These are phyloP conservation scores for Psittacula cyanocephala DNA, from an alignment of 2,113 vertebrate genomes.

Conservation along the genomic window DNA sequence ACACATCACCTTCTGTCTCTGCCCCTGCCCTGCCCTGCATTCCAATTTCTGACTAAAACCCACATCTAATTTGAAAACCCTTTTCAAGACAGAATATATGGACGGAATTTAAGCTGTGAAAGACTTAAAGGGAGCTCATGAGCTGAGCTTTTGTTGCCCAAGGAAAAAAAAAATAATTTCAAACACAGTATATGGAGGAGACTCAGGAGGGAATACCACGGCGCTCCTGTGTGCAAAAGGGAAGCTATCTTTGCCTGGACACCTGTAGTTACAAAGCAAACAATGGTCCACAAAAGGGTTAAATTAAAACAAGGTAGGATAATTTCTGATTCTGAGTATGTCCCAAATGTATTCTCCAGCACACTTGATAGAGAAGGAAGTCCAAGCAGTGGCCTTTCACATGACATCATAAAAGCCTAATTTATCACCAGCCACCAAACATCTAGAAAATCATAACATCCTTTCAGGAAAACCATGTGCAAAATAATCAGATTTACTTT, in stretches of 20 bases:
- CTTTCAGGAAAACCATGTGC: constrained; percentile 97
- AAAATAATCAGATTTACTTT: constrained; percentile 93
- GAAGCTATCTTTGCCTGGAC: background rate
- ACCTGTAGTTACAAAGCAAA: background rate
- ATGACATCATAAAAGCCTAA: constrained; percentile 95
- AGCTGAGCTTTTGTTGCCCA: background rate
- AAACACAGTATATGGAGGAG: background rate
- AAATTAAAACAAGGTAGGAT: constrained; percentile 50
- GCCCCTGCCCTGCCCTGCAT: background rate
- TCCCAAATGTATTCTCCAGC: constrained; percentile 71
- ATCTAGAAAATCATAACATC: constrained; percentile 99
- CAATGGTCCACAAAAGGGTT: constrained; percentile 45
- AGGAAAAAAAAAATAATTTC: background rate
- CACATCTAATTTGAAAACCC: background rate
- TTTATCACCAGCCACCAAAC: constrained; percentile 92
- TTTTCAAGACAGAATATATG: constrained; percentile 6
- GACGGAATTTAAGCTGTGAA: constrained; percentile 1
- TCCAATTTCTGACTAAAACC: constrained; percentile 28
- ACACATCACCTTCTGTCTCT: background rate
- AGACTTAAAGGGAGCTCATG: background rate
- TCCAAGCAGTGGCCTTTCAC: constrained; percentile 83
- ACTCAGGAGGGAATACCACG: background rate
- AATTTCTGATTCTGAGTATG: constrained; percentile 8
- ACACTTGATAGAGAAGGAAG: constrained; percentile 77
- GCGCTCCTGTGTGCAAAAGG: background rate